Evolutionary conservation across 1,140 invertebrate genomes (phyloP), one percentile per base, ranked within the genome.

Genomic region (Brachionus paranguensis): DNA sequence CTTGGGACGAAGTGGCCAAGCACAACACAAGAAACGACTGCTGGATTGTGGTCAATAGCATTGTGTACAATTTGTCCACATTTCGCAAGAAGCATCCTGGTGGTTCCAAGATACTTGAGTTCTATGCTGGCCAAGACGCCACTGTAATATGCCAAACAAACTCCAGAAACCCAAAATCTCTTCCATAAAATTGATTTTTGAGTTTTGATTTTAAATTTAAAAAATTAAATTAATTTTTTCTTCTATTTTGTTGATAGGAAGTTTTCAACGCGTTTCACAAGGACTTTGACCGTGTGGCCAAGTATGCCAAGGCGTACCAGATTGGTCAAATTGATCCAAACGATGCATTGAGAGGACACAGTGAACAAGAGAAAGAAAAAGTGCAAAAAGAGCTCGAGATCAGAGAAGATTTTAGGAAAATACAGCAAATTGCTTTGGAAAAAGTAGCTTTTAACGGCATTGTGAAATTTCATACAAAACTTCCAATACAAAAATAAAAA

Each of bases 121-220:
- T 88, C 79, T 89, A 86, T 85, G 87, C 87, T 74, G 89, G 89
- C 33, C 86, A 89, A 86, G 89, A 90, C 84, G 88, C 89, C 12
- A 89, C 88, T 8, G 78, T 81, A 47, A 64, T 24, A 50, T 37
- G 33, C 33, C 2, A 12, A 11, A 11, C 43, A 20, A 37, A 7
- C 33, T 7, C 1, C 33, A 37, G 33, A 37, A 37, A 37, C 33
- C 33, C 33, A 37, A 37, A 37, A 37, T 37, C 33, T 37, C 33
- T 37, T 37, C 33, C 6, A 37, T 37, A 6, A 37, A 7, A 37
- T 37, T 7, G 33, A 37, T 7, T 37, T 37, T 37, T 37, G 33
- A 37, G 33, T 37, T 68, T 29, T 29, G 1, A 68, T 29, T 68
- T 29, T 27, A 37, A 27, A 27, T 68, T 33, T 10, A 14, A 29